These are phyloP conservation scores for Catamblyrhynchus diadema DNA, from an alignment of 2,797 vertebrate species.

Conservation along the genomic window DNA sequence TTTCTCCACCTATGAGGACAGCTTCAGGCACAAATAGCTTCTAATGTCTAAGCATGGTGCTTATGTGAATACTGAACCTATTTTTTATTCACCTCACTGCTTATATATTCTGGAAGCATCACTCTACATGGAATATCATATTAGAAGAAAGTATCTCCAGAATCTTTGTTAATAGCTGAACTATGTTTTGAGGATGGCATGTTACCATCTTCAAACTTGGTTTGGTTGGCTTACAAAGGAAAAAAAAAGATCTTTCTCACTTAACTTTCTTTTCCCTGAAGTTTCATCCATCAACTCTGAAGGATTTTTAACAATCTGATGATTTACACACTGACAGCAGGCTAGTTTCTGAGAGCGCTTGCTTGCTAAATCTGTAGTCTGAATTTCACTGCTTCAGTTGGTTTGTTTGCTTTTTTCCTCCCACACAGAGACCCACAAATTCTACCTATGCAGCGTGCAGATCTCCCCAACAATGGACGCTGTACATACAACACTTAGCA, in stretches of 20 bases:
- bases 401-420: background rate
- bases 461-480: background rate
- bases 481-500: background rate
- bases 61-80: background rate
- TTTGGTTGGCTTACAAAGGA: background rate
- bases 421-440: background rate
- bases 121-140: accelerated
- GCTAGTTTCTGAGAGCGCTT: background rate
- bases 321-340: background rate
- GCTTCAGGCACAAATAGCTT: background rate
- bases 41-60: background rate
- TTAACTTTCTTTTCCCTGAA: background rate
- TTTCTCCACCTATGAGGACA: background rate
- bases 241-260: background rate
- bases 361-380: background rate
- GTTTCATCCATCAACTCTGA: background rate
- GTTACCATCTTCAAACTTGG: background rate
- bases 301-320: background rate
- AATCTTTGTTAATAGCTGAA: background rate
- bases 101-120: background rate
- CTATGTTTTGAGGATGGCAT: background rate
- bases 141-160: background rate
- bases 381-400: background rate
- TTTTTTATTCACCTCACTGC: background rate
- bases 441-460: background rate